Evolutionary conservation across 2,888 invertebrate genomes (phyloP).

Genomic region (Osedax frankpressi): DNA sequence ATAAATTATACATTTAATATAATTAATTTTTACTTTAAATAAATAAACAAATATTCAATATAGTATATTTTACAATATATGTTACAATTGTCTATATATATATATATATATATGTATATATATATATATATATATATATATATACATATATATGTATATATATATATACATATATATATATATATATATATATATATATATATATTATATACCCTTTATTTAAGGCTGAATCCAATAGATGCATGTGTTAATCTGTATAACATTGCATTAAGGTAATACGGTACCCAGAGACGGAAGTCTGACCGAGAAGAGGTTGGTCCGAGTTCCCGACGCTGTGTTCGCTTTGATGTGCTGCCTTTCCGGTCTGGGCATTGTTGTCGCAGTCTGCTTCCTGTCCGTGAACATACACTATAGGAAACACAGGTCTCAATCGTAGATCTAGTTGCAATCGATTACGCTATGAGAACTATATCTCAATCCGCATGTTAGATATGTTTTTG

Average conservation of each 20-base stretch:
- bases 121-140: background rate
- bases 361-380: slow-evolving; percentile 76
- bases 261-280: background rate
- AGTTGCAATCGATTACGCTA: slow-evolving; percentile 99
- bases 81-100: background rate
- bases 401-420: slow-evolving; percentile 91
- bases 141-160: background rate
- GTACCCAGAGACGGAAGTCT: slow-evolving; percentile 84
- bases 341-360: slow-evolving; percentile 73
- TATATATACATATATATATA: background rate
- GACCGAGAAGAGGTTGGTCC: slow-evolving; percentile 73
- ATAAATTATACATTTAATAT: too few species aligned
- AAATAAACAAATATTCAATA: too few species aligned
- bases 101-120: background rate
- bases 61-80: too few species aligned
- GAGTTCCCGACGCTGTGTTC: slow-evolving; percentile 86
- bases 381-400: slow-evolving; percentile 78
- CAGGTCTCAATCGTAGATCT: slow-evolving; percentile 76
- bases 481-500: too few species aligned
- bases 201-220: too few species aligned
- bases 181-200: background rate
- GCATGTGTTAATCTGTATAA: too few species aligned
- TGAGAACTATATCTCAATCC: too few species aligned
- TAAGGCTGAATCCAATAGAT: too few species aligned
- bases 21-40: too few species aligned